phyloP scores from a whole-genome alignment of 1,140 invertebrate genomes.

The Oppia nitens region DNA sequence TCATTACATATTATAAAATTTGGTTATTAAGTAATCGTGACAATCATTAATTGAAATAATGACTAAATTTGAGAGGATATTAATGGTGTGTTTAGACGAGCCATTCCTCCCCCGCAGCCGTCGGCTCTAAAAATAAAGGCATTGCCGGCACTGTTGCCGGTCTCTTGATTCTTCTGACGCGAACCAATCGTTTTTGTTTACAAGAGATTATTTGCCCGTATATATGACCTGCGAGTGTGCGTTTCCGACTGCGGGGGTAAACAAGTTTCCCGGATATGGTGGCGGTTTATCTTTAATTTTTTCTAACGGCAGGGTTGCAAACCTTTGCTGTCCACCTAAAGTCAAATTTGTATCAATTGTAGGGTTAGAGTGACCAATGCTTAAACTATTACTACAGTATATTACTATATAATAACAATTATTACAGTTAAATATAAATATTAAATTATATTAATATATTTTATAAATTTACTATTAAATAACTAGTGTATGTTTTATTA shows the following conservation, averaged over 20 bases:
- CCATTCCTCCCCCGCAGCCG: not conserved
- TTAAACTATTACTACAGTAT: no score
- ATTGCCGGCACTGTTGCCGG: not conserved
- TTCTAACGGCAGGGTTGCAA: constrained; percentile 10
- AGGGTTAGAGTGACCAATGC: no score
- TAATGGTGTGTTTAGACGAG: not conserved
- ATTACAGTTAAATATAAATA: no score
- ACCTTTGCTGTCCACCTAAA: constrained; percentile 4
- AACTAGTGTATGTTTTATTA: no score
- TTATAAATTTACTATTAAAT: no score
- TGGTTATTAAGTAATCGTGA: not conserved
- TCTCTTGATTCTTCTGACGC: not conserved
- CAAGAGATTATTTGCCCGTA: not conserved
- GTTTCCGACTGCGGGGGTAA: constrained; percentile 64
- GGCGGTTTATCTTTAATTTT: constrained; percentile 41
- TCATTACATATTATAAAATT: no score
- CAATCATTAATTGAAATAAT: not conserved
- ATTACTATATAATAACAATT: no score
- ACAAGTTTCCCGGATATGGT: constrained; percentile 60
- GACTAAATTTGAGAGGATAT: no score
- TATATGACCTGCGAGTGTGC: not conserved
- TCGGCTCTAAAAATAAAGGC: not conserved
- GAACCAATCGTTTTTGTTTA: not conserved
- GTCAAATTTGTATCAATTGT: no score
- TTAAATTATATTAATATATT: no score